Conservation (phyloP, 2,888 invertebrate genomes). For the Lottia scabra region DNA sequence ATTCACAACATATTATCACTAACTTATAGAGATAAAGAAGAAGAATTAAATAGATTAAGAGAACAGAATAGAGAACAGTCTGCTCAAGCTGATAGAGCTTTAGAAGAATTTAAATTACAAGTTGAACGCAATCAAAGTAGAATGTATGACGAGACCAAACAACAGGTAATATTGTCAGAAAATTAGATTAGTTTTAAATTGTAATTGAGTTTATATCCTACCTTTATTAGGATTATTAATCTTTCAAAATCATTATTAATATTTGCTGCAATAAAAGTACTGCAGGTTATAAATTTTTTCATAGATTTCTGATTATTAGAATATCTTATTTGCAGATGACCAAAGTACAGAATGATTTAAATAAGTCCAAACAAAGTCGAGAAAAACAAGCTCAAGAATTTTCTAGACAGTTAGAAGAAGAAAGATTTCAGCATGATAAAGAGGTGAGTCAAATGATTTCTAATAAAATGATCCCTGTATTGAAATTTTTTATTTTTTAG, state of each 20-base stretch:
- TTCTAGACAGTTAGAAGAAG: constrained; percentile 57
- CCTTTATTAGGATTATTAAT: too few relatives aligned
- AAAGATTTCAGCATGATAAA: constrained; percentile 54
- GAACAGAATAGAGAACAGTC: constrained; percentile 57
- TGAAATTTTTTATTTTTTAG: too few relatives aligned
- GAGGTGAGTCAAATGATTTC: constrained; percentile 43
- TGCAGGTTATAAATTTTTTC: too few relatives aligned
- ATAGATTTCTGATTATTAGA: too few relatives aligned
- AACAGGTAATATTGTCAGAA: constrained; percentile 64
- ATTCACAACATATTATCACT: not conserved
- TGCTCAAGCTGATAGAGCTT: constrained; percentile 58
- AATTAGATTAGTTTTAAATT: too few relatives aligned
- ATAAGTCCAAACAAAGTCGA: constrained; percentile 62
- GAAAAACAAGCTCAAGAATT: constrained; percentile 65
- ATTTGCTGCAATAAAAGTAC: too few relatives aligned
- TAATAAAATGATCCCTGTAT: not conserved
- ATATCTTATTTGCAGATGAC: constrained; percentile 48
- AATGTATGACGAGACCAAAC: constrained; percentile 67
- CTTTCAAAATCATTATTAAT: too few relatives aligned
- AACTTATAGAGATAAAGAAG: constrained; percentile 65
- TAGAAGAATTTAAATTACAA: constrained; percentile 64
- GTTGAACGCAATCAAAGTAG: constrained; percentile 63
- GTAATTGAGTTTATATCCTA: too few relatives aligned
- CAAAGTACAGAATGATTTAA: constrained; percentile 61
- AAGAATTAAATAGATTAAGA: constrained; percentile 51